phyloP scores from a whole-genome alignment of 2,888 invertebrate species.

The Rhimphoctona megacephalus region DNA sequence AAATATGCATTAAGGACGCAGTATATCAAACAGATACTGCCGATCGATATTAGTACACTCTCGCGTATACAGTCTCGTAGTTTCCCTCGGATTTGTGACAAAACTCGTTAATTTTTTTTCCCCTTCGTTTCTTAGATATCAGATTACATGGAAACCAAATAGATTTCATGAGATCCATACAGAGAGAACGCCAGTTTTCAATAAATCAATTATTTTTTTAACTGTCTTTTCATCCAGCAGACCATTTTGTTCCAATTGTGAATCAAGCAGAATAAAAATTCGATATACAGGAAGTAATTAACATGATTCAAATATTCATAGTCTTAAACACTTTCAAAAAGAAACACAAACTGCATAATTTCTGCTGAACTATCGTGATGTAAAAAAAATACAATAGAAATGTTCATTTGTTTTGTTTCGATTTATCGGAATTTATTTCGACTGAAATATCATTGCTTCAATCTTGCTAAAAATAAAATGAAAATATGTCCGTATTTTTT shows the following conservation, averaged over 20 bases:
- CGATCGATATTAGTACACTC: constrained; percentile 17
- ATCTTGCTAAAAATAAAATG: no score
- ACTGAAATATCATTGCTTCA: no score
- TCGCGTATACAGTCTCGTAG: constrained; percentile 7
- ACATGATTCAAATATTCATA: neutral
- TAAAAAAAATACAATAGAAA: neutral
- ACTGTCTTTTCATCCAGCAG: neutral
- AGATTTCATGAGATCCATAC: neutral
- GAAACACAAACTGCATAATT: neutral
- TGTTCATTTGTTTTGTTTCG: no score
- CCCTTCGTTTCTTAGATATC: neutral
- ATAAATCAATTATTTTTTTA: constrained; percentile 10
- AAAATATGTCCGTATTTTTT: no score
- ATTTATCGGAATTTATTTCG: no score
- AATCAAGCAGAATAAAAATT: neutral
- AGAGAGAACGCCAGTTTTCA: neutral
- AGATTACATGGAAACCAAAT: constrained; percentile 3
- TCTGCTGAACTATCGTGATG: neutral
- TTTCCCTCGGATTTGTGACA: constrained; percentile 23
- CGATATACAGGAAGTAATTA: neutral
- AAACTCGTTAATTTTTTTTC: constrained; percentile 27
- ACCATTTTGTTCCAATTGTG: neutral
- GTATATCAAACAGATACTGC: constrained; percentile 42
- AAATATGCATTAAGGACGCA: constrained; percentile 50
- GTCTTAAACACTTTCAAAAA: neutral